These are phyloP conservation scores for Rafetus swinhoei DNA, from an alignment of 2,113 vertebrate species.

Conservation along the genomic window DNA sequence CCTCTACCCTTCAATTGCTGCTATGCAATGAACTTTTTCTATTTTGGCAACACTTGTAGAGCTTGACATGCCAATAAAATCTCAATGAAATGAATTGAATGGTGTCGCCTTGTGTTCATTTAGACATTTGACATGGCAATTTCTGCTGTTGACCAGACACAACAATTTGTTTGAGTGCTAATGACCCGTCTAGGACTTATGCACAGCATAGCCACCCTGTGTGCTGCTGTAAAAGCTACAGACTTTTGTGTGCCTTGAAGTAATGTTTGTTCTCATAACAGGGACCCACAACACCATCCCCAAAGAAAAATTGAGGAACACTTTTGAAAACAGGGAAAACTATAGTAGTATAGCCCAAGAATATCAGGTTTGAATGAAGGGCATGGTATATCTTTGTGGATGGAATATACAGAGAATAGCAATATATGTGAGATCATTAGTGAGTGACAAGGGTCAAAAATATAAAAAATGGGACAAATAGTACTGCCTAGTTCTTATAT, in stretches of 20 bases:
- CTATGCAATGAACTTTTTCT: constrained; percentile 1
- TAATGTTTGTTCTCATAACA: neutral
- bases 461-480: neutral
- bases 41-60: neutral
- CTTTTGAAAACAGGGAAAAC: neutral
- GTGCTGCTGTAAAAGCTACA: neutral
- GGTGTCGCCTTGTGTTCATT: neutral
- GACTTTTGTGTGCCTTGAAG: neutral
- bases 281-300: neutral
- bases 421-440: neutral
- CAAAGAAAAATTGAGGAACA: neutral
- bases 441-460: neutral
- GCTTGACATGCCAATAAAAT: neutral
- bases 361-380: neutral
- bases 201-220: neutral
- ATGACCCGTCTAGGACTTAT: neutral
- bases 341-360: neutral
- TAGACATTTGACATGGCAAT: neutral
- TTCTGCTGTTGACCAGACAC: neutral
- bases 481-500: accelerated
- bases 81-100: neutral
- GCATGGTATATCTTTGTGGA: neutral
- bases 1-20: constrained; percentile 18
- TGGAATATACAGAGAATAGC: neutral
- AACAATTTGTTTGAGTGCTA: neutral